Evolutionary conservation across 2,888 invertebrate genomes (phyloP), one percentile per base, ranked within the genome.

Genomic region (Lycia hirtaria): DNA sequence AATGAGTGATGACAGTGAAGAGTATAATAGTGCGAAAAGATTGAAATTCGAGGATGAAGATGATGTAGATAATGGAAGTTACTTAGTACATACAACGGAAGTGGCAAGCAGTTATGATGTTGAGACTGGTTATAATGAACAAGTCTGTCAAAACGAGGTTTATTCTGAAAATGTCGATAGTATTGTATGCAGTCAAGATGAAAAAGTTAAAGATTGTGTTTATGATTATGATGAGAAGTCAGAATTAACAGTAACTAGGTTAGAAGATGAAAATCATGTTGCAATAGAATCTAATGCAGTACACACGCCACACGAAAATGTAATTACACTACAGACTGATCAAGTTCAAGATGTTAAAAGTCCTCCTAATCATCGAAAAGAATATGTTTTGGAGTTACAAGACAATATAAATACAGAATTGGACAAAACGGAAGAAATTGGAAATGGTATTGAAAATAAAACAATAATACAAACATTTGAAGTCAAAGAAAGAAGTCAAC

Each of bases 141-240:
- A 79, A 56, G 67, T 79, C 9, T 80, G 81, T 71, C 78, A 80
- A 45, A 81, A 70, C 78, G 81, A 83, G 62, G 85, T 80, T 10
- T 87, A 83, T 62, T 71, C 84, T 63, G 81, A 77, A 52, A 57
- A 37, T 38, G 80, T 67, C 44, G 88, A 90, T 61, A 84, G n/a
- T n/a, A n/a, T n/a, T n/a, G n/a, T 85, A 35, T 86, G 85, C 41
- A 88, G 86, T 79, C 86, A 88, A 71, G 87, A 88, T 50, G 87
- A 86, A 58, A 89, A 90, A 76, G 84, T 81, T 14, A 83, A 85
- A 44, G 72, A 76, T 10, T 84, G 85, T 57, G 75, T 84, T 7
- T 88, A 85, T 83, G 89, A 91, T 61, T 88, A 86, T 86, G 88
- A 92, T 76, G 88, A 86, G 58, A 81, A 76, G 68, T 88, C 87